Evolutionary conservation across 2,113 vertebrate genomes (phyloP), one percentile per base, ranked within the genome.

Genomic region (Halcyon senegalensis): DNA sequence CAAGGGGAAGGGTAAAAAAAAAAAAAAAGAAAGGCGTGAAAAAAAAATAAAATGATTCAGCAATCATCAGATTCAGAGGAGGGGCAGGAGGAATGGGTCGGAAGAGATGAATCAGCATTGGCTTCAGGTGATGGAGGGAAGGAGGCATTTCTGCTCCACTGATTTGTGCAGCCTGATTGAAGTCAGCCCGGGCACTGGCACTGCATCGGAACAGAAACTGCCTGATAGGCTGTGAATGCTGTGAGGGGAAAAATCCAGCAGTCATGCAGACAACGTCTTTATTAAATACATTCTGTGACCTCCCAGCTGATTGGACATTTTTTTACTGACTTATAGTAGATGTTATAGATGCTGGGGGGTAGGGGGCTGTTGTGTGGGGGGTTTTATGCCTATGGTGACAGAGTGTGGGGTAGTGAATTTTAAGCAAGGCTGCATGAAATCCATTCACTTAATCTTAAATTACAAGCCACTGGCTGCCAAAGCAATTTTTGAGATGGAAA

Each of bases 81-180:
- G 76, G 56, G 51, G 19, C 48, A 76, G 79, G 39, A 86, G 81
- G 76, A 86, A 70, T 8, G 39, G 74, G 48, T 85, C 73, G 58
- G 92, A 93, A 93, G 83, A 84, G 62, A 92, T 97, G 96, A 96
- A 96, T 97, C 96, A 96, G 96, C 95, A 66, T 5, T 91, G 85
- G 83, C 83, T 96, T 87, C 87, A 67, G 62, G 91, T 93, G 93
- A 81, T 68, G 86, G 93, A 91, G 56, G 68, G 48, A 91, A 91
- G 58, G 84, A 80, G 82, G 83, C 84, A 94, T 90, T 92, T 92
- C 79, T 87, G 90, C 94, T 87, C 37, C 17, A 24, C 39, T 94
- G 67, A 68, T 94, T 97, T 95, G 79, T 68, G 85, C 86, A 75
- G 55, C 68, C 81, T 96, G 95, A 95, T 89, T 92, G 96, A 96